Base-by-base conservation (phyloP, 2,888 invertebrate genomes). In the Corbicula japonica region DNA sequence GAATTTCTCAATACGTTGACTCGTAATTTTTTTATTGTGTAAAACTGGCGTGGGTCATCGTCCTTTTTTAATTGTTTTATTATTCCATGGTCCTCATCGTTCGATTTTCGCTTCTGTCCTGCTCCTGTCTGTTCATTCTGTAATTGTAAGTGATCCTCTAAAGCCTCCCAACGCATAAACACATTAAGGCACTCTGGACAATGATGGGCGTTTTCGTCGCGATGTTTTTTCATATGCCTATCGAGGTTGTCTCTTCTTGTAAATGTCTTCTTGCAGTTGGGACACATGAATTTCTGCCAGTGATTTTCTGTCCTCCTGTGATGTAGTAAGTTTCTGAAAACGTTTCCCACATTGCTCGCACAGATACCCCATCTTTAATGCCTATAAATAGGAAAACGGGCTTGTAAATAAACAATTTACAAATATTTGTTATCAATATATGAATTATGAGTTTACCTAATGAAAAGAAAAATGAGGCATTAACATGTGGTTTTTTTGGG, bases 161-260 rank as follows among this genome's bases (percentile, higher is more conserved):
- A 54, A 26, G 50, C 62, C n/a, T 30, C 48, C 3, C 6, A 52
- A 21, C 62, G 48, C 35, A 61, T 71, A 41, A 71, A 71, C 10
- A 32, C 30, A 32, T 70, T 60, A 23, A 60, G 62, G 38, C 71
- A 71, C 28, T 71, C 62, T n/a, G 32, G 48, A 71, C 71, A 71
- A 34, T 71, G 61, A 2, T 62, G 50, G 41, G 50, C 62, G 34
- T 50, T 62, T 28, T 3, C 1, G 21, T 8, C 30, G 12, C 8
- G n/a, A 52, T 71, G 71, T 62, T 71, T 71, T 52, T 62, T 48
- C 32, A 6, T 71, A 48, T 71, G 71, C 23, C 38, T 61, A 34
- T 38, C 48, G 34, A 71, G 23, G 30, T 71, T 71, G 35, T 50
- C 34, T 52, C 38, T 71, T 52, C 71, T 32, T 2, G 62, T 62